These are phyloP conservation scores for Harpalus rubripes DNA, from an alignment of 2,888 invertebrate genomes.

Conservation along the genomic window DNA sequence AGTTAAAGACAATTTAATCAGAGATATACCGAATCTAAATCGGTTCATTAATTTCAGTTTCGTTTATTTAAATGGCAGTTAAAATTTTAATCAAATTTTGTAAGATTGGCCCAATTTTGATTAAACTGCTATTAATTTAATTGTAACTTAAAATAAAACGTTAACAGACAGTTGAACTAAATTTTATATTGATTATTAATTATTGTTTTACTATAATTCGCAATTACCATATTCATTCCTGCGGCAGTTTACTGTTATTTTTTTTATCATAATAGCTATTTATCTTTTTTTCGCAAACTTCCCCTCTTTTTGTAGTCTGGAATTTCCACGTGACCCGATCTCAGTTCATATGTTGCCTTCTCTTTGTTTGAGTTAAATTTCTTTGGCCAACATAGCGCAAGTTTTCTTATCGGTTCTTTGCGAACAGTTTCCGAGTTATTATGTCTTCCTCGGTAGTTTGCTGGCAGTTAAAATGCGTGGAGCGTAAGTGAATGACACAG, in stretches of 20 bases:
- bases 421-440: background rate
- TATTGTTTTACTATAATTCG: no score
- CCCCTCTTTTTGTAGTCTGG: background rate
- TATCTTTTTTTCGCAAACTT: background rate
- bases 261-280: background rate
- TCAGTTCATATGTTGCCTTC: background rate
- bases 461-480: background rate
- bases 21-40: no score
- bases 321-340: background rate
- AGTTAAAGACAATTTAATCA: no score
- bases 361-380: background rate
- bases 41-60: no score
- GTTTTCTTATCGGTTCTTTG: background rate
- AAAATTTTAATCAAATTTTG: no score
- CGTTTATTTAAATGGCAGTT: no score
- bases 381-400: background rate
- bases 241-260: background rate
- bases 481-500: slow-evolving; percentile 32
- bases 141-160: no score
- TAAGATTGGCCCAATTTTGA: no score
- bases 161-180: no score
- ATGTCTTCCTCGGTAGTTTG: slow-evolving; percentile 14
- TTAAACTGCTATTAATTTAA: no score
- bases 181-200: no score
- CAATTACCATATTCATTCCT: background rate